Conservation (phyloP, 1,140 invertebrate species). For the Catajapyx aquilonaris region DNA sequence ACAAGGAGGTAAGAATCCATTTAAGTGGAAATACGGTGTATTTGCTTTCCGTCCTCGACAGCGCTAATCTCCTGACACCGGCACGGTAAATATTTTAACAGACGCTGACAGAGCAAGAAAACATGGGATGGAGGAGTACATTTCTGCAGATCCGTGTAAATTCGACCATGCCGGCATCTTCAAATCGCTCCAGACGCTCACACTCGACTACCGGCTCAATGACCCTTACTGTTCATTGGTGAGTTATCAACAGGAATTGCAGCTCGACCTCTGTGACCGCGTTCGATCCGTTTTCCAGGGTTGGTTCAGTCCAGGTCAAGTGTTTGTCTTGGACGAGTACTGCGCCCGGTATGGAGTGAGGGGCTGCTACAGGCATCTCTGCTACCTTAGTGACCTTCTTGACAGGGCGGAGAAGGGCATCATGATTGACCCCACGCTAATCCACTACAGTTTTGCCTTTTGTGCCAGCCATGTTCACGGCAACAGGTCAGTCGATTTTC, state of each 20-base stretch:
- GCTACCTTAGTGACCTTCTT: conserved; percentile 86
- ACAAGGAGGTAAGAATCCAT: conserved; percentile 44
- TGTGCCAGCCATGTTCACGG: conserved; percentile 97
- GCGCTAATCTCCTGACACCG: too few species aligned
- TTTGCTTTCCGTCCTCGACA: too few species aligned
- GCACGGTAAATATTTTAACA: too few species aligned
- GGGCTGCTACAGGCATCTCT: conserved; percentile 88
- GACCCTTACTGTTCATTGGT: conserved; percentile 95
- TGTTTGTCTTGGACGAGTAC: conserved; percentile 97
- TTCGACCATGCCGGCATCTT: conserved; percentile 89
- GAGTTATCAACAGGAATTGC: too few species aligned
- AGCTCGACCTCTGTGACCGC: too few species aligned
- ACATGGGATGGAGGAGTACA: conserved; percentile 98
- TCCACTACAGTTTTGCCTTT: conserved; percentile 97
- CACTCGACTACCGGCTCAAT: conserved; percentile 83
- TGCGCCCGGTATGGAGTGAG: conserved; percentile 92
- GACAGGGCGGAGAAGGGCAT: conserved; percentile 85
- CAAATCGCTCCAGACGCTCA: conserved; percentile 72
- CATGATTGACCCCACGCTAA: conserved; percentile 94
- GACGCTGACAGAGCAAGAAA: conserved; percentile 92
- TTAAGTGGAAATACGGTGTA: not conserved
- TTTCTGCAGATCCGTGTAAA: conserved; percentile 91
- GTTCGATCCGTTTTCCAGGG: too few species aligned
- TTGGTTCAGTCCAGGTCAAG: conserved; percentile 97
- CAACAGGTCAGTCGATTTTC: conserved; percentile 50